Conservation (phyloP, 2,888 invertebrate genomes). For the Drosophila nr. fundita region DNA sequence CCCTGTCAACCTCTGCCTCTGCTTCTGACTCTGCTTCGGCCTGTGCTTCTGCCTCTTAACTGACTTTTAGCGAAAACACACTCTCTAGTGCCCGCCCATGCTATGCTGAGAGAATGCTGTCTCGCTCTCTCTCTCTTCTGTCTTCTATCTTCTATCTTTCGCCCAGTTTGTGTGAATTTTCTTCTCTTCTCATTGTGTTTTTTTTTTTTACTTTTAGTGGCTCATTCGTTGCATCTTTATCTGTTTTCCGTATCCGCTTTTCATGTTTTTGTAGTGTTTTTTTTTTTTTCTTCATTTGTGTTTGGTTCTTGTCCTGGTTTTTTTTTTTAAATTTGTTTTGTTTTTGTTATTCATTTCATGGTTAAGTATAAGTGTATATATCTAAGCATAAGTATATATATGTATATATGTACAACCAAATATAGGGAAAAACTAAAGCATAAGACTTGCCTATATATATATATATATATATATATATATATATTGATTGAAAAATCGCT, state of each 20-base stretch:
- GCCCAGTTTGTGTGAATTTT: background rate
- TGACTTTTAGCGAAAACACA: background rate
- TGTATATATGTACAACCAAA: slow-evolving; percentile 6
- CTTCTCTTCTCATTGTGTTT: slow-evolving; percentile 9
- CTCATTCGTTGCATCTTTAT: slow-evolving; percentile 76
- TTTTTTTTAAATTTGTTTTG: slow-evolving; percentile 5
- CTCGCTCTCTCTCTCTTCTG: background rate
- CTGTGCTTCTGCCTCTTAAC: background rate
- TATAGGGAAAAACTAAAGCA: background rate
- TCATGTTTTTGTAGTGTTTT: slow-evolving; percentile 21
- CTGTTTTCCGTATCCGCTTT: slow-evolving; percentile 69
- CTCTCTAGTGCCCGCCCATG: background rate
- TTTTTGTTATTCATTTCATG: slow-evolving; percentile 38
- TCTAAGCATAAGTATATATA: slow-evolving; percentile 15
- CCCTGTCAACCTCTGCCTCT: background rate
- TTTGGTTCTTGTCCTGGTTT: slow-evolving; percentile 29
- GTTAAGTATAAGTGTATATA: slow-evolving; percentile 50
- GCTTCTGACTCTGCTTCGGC: too few species aligned
- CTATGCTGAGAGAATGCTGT: background rate
- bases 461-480: background rate
- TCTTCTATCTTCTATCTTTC: background rate
- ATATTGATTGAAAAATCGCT: slow-evolving; percentile 3
- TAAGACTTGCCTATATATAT: background rate
- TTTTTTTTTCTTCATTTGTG: slow-evolving; percentile 27
- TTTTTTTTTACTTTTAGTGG: slow-evolving; percentile 51